Percentiles rank a stretch among this genome's conserved stretches.
These are phyloP conservation scores for Pocota personata DNA, from an alignment of 2,888 invertebrate genomes.

Conservation along the genomic window DNA sequence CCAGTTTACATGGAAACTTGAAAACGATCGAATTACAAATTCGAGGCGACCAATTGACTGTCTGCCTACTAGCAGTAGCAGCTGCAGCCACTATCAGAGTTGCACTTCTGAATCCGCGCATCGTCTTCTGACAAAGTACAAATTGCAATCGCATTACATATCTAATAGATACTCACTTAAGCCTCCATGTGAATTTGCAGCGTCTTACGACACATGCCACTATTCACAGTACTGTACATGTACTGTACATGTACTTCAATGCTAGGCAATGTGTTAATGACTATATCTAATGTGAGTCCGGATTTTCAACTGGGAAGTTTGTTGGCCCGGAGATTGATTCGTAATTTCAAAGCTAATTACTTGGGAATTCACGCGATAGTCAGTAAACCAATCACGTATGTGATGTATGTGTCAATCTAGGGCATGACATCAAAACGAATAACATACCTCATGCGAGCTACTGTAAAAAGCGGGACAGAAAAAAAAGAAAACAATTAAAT, in stretches of 20 bases:
- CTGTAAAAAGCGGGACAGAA: neutral
- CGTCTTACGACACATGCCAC: conserved; percentile 44
- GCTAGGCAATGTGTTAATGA: conserved; percentile 47
- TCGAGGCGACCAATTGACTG: conserved; percentile 48
- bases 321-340: conserved; percentile 47
- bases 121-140: conserved; percentile 19
- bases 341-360: conserved; percentile 53
- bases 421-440: conserved; percentile 26
- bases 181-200: conserved; percentile 39
- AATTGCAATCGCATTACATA: neutral
- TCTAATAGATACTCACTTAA: conserved; percentile 4
- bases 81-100: conserved; percentile 11
- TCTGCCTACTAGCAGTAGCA: neutral
- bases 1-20: conserved; percentile 61
- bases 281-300: conserved; percentile 4
- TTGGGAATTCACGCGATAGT: conserved; percentile 45
- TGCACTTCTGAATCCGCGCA: neutral
- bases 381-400: conserved; percentile 15
- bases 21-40: conserved; percentile 68
- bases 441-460: conserved; percentile 9
- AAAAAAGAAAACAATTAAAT: conserved; percentile 11
- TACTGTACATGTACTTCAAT: conserved; percentile 48
- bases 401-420: conserved; percentile 34
- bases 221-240: too few relatives aligned
- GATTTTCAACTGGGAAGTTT: conserved; percentile 57